Base-by-base conservation (phyloP, 2,797 vertebrate genomes). In the Austrolebias charrua region DNA sequence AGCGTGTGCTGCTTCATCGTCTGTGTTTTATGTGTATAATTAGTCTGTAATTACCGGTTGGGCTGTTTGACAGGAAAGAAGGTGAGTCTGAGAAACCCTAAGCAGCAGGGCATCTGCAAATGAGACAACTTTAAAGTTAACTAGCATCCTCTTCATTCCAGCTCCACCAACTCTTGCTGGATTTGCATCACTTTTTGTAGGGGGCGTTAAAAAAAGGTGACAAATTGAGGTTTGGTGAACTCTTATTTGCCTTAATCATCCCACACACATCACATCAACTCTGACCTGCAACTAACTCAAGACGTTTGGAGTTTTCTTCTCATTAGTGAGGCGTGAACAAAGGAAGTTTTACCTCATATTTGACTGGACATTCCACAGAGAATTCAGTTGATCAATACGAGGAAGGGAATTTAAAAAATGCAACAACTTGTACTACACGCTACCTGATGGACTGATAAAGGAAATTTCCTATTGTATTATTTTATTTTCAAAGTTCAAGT, bases 121-220 rank as follows among this genome's bases (percentile, higher is more conserved):
- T 84, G 69, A 88, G 76, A 71, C 61, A 46, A 67, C 62, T 70
- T 85, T 63, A 75, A 63, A 83, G 77, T 83, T 81, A 79, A 81
- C 68, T 18, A 67, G 63, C 57, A 63, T 73, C 68, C 66, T 71
- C 66, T 51, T 71, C 28, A 65, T 54, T 60, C 29, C 46, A 45
- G 43, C 55, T 60, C 29, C 46, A 45, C 49, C 52, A 59, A 40
- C 60, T 49, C 59, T 18, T 15, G 12, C 45, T 48, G 54, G 38
- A 66, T 66, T 83, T 79, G 54, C 78, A 67, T 73, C 59, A 75
- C 10, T 77, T 74, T 66, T 35, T 75, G 51, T 57, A 47, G 57
- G 35, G 65, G 66, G 55, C 12, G 28, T 69, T 63, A 15, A 73
- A 73, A 66, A 51, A 60, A 73, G 64, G 75, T 58, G 63, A 79